Conservation (phyloP, 2,888 invertebrate species). For the Hylaea fasciaria region DNA sequence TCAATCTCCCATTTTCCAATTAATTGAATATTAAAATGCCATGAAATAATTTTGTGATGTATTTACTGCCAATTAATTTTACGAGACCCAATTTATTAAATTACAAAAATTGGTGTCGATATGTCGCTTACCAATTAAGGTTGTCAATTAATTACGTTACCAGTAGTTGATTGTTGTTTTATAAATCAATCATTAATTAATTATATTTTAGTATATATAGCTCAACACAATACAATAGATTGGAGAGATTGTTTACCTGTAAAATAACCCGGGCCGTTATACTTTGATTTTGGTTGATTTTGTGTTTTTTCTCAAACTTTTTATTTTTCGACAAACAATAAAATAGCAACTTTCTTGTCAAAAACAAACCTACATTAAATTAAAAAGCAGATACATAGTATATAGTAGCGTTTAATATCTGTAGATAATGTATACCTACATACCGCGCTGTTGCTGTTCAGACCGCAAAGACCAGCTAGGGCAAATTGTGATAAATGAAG, state of each 20-base stretch:
- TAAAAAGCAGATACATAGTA: neutral
- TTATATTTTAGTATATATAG: no score
- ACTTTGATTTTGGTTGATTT: no score
- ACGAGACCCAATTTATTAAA: constrained; percentile 31
- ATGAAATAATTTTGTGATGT: constrained; percentile 4
- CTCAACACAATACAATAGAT: no score
- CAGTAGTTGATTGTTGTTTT: neutral
- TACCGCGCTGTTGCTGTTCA: neutral
- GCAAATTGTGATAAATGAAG: constrained; percentile 1
- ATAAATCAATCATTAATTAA: neutral
- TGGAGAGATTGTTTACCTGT: no score
- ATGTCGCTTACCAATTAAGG: constrained; percentile 13
- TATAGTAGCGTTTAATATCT: no score
- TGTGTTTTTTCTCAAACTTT: no score
- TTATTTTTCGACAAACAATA: no score
- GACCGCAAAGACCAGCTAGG: neutral
- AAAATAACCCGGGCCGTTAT: no score
- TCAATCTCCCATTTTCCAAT: constrained; percentile 9
- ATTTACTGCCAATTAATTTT: constrained; percentile 20
- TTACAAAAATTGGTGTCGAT: constrained; percentile 33
- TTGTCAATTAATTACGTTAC: neutral
- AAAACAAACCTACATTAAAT: neutral
- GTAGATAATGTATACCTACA: neutral
- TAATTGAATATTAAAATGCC: constrained; percentile 2
- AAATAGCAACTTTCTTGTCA: no score